Conservation (phyloP, 2,888 invertebrate species). For the Lasius fuliginosus region DNA sequence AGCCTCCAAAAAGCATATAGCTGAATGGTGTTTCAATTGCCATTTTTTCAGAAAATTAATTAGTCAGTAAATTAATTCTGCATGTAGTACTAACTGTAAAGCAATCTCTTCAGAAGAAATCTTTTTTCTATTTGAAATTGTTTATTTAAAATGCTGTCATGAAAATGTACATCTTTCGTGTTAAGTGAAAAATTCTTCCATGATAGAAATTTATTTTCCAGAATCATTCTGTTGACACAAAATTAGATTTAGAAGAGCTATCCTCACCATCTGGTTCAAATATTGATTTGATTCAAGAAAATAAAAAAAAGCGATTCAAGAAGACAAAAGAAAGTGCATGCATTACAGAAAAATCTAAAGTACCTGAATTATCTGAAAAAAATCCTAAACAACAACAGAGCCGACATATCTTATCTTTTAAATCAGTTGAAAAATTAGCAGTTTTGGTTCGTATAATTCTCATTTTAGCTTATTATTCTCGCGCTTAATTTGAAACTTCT, state of each 20-base stretch:
- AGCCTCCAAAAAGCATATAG: neutral
- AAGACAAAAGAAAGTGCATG: too few species aligned
- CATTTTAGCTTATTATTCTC: neutral
- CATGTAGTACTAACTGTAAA: neutral
- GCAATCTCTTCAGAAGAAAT: neutral
- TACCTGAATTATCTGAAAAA: neutral
- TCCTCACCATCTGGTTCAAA: neutral
- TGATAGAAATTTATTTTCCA: neutral
- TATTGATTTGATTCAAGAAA: neutral
- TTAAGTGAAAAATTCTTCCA: neutral
- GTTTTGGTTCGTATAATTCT: conserved; percentile 15
- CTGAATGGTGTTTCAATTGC: neutral
- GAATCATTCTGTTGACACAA: neutral
- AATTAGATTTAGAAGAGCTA: neutral
- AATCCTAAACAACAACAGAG: neutral
- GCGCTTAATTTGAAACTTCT: too few species aligned
- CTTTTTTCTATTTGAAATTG: too few species aligned
- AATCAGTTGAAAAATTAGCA: conserved; percentile 8
- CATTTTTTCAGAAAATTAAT: neutral
- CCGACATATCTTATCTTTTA: neutral
- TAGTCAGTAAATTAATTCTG: neutral
- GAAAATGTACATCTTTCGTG: neutral
- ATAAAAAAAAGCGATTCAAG: neutral
- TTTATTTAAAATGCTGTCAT: neutral
- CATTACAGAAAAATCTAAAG: too few species aligned